phyloP scores from a whole-genome alignment of 23 tunicate genomes.

The Ascidia mentula region DNA sequence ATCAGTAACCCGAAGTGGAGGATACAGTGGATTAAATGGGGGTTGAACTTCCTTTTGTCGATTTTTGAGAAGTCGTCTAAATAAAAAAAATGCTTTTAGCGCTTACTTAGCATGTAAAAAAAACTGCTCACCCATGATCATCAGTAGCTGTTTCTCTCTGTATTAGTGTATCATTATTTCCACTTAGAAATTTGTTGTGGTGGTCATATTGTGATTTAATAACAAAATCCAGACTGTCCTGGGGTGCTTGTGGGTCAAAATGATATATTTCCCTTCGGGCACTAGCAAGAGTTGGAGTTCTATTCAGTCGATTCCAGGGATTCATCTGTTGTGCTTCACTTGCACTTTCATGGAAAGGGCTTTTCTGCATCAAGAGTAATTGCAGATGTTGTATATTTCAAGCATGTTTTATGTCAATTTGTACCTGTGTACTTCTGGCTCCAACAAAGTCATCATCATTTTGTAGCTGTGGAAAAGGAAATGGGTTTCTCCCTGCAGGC shows the following conservation, averaged over 20 bases:
- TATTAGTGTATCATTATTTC: conserved; percentile 60
- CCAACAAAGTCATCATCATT: conserved; percentile 90
- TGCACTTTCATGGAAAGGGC: conserved; percentile 45
- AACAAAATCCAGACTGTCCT: conserved; percentile 89
- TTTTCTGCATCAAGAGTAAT: conserved; percentile 42
- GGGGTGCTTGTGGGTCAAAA: conserved; percentile 85
- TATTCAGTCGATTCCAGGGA: conserved; percentile 82
- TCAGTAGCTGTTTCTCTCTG: conserved; percentile 74
- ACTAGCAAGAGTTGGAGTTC: conserved; percentile 78
- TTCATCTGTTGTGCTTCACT: conserved; percentile 48
- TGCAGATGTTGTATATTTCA: neutral
- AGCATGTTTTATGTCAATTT: neutral
- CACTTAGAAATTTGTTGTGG: conserved; percentile 69
- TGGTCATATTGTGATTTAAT: conserved; percentile 88
- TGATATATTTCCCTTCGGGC: conserved; percentile 65
- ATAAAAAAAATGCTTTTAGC: neutral
- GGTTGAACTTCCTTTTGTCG: conserved; percentile 76
- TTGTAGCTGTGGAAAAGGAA: conserved; percentile 83
- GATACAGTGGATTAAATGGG: conserved; percentile 80
- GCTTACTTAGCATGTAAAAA: neutral
- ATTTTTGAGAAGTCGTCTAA: conserved; percentile 78
- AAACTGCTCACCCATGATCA: conserved; percentile 52
- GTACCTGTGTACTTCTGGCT: conserved; percentile 31
- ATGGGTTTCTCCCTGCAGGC: conserved; percentile 75
- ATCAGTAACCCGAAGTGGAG: conserved; percentile 53